Base-by-base conservation (phyloP, 1,140 invertebrate species). In the Chionoecetes opilio region DNA sequence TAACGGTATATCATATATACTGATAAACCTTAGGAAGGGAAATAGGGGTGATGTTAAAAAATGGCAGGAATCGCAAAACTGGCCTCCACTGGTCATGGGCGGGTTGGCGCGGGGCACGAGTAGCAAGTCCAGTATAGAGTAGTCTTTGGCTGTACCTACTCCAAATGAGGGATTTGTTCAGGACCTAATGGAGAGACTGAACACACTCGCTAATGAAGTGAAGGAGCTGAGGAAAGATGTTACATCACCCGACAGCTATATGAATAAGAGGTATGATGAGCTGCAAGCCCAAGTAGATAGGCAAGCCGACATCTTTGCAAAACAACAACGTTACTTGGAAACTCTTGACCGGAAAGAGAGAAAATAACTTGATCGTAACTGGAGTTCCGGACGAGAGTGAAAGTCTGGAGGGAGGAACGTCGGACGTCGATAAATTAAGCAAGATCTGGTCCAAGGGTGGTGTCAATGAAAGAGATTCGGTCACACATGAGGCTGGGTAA, bases 371-470 rank as follows among this genome's bases (percentile, higher is more conserved):
- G 9, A 35, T 88, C 37, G 37, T 46, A 5, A 90, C 35, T 5
- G 88, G 88, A 5, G 88, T 46, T 90, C 88, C 88, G 14, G 88
- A 90, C n/a, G 37, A 41, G 9, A 9, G 26, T n/a, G 21, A 46
- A 46, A 90, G 88, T 37, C n/a, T 90, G 14, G 41, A 46, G 37
- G 37, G 88, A 41, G 88, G 11, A 90, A n/a, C 29, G 29, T 38
- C 88, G n/a, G 88, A 46, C 21, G 37, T 11, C 3, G 88, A 34
- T 37, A 88, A 88, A 35, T 34, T 88, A 37, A 41, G 37, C 32
- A 90, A 90, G 37, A 90, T 41, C 11, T 41, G 37, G 37, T n/a
- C n/a, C 35, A 90, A 90, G 37, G 8, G 38, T 3, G 37, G 88
- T n/a, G 21, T 11, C 86, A 29, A 88, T 26, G 86, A 88, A 32